These are phyloP conservation scores for Adineta ricciae DNA, from an alignment of 2,888 invertebrate species.

Conservation along the genomic window DNA sequence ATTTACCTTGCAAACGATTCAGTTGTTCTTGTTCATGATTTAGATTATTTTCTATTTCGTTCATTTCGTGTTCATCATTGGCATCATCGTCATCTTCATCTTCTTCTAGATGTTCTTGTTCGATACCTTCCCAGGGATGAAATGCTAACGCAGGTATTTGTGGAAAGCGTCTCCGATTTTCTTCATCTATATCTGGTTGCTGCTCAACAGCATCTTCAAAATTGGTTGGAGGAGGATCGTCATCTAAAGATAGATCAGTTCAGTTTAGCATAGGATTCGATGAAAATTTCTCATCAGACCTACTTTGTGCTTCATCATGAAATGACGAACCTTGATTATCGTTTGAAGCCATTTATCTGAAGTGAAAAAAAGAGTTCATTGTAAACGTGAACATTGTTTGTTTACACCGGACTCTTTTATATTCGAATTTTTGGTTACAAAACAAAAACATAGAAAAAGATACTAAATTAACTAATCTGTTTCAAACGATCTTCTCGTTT, in stretches of 20 bases:
- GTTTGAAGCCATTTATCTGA: not conserved
- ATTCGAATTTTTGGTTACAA: not conserved
- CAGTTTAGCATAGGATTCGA: no score
- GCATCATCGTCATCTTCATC: not conserved
- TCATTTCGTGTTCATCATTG: not conserved
- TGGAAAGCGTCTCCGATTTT: slow-evolving; percentile 6
- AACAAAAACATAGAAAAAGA: not conserved
- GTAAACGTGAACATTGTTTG: not conserved
- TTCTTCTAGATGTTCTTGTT: not conserved
- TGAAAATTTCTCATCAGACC: no score
- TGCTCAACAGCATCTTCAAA: slow-evolving; percentile 1
- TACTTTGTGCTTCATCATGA: not conserved
- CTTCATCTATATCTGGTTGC: not conserved
- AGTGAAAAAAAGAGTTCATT: not conserved
- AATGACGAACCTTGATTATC: not conserved
- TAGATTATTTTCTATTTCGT: not conserved
- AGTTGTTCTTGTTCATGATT: slow-evolving; percentile 9
- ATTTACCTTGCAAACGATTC: not conserved
- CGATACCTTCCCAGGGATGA: not conserved
- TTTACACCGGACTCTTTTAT: not conserved
- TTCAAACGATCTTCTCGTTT: not conserved
- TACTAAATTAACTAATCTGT: not conserved
- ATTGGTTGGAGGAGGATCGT: not conserved
- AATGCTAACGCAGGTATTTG: not conserved
- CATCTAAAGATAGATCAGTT: not conserved